Evolutionary conservation across 2,888 invertebrate genomes (phyloP).

Genomic region (Hypolimnas misippus): DNA sequence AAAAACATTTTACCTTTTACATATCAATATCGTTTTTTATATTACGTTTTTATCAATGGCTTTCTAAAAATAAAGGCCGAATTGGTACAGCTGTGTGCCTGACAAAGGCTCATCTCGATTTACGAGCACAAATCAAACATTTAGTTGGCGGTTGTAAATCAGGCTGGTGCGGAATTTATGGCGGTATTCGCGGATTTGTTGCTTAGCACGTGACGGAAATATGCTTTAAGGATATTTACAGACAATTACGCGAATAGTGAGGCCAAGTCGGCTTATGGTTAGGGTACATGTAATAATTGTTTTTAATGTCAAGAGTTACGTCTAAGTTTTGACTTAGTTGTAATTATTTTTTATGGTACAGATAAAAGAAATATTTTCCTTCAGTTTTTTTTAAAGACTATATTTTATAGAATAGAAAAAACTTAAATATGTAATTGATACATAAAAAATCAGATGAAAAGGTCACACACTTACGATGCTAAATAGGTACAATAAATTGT

Average conservation of each 20-base stretch:
- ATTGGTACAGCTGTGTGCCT: conserved; percentile 62
- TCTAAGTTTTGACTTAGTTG: background rate
- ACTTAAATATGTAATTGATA: background rate
- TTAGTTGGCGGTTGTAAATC: conserved; percentile 78
- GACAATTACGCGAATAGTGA: conserved; percentile 28
- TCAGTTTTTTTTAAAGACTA: background rate
- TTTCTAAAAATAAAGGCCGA: conserved; percentile 36
- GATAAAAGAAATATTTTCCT: background rate
- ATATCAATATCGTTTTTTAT: too few relatives aligned
- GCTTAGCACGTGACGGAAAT: conserved; percentile 61
- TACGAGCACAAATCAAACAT: conserved; percentile 81
- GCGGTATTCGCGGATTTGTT: conserved; percentile 56
- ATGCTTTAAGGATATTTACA: conserved; percentile 38
- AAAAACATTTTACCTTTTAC: too few relatives aligned
- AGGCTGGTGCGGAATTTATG: conserved; percentile 75
- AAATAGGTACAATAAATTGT: conserved; percentile 1
- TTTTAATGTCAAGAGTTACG: too few relatives aligned
- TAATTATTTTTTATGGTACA: background rate
- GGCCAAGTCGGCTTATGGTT: background rate
- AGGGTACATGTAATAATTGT: too few relatives aligned
- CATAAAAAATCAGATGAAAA: background rate
- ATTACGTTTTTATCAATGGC: too few relatives aligned
- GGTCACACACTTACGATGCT: background rate
- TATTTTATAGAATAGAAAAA: background rate
- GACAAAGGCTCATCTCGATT: conserved; percentile 81